A percentile compares a stretch with the other conserved stretches of the same genome.
phyloP scores from a whole-genome alignment of 2,113 vertebrate genomes.

The Bettongia penicillata region DNA sequence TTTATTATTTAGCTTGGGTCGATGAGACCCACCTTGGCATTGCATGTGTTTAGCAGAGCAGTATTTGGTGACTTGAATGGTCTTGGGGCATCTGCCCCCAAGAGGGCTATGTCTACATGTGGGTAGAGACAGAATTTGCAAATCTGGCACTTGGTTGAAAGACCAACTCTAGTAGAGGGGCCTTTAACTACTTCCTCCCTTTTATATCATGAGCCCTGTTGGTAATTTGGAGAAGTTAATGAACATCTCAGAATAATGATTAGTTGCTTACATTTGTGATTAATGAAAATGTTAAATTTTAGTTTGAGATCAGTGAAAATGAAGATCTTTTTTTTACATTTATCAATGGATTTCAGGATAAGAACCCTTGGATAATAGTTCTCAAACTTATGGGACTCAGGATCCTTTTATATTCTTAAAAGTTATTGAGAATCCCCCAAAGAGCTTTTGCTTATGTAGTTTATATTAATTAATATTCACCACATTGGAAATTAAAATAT shows the following conservation, averaged over 20 bases:
- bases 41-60: background rate
- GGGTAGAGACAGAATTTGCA: background rate
- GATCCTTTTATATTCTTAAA: background rate
- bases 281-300: background rate
- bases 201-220: background rate
- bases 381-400: background rate
- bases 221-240: background rate
- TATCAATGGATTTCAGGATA: background rate
- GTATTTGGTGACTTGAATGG: background rate
- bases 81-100: background rate
- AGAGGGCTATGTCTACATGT: background rate
- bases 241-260: too few species aligned
- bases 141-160: background rate
- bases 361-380: background rate
- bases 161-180: background rate
- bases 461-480: background rate
- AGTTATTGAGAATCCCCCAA: background rate
- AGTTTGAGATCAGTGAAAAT: background rate
- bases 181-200: background rate
- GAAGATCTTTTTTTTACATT: background rate
- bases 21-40: background rate
- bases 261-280: background rate
- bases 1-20: background rate
- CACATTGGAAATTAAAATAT: background rate
- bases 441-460: background rate